Evolutionary conservation across 1,140 invertebrate genomes (phyloP), one percentile per base, ranked within the genome.

Genomic region (Trichonephila inaurata): DNA sequence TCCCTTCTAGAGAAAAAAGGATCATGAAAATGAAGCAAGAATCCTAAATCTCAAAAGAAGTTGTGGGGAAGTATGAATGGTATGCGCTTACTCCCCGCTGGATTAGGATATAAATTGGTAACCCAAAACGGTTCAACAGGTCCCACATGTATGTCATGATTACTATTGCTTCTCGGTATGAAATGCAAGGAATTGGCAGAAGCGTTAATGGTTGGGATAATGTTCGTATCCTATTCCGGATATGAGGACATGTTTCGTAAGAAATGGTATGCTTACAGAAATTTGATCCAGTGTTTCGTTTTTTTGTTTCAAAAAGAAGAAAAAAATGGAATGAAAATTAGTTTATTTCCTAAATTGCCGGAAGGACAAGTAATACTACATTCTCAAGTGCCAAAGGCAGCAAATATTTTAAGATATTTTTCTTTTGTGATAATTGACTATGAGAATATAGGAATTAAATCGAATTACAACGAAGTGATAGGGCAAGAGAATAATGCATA

Each of bases 1-100:
- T 83, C 24, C n/a, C 82, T 60, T 16, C 8, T n/a, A 24, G 44
- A 19, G 28, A 58, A 51, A 51, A 83, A 83, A 83, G 33, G 51
- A 83, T 51, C 82, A 58, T 19, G 72, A 77, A 77, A 77, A 77
- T 77, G 72, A 77, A 77, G 28, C 72, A 28, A 77, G 16, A 24
- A 28, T 18, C 28, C 82, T 60, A 83, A 83, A 51, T n/a, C 82
- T 83, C 18, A 44, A 28, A 60, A 83, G 21, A 77, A 77, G 40
- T 77, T 77, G 7, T 58, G 18, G 5, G 66, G 21, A 83, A 24
- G 82, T 51, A 83, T 83, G 82, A 83, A 14, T 83, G 82, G 82
- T 60, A 83, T 83, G 82, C 51, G 44, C 19, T 60, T 83, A 60
- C 12, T 60, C n/a, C 1, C 82, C 12, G 5, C 7, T 18, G 28